Base-by-base conservation (phyloP, 2,113 vertebrate genomes). In the Dolichallabes microphthalmus region DNA sequence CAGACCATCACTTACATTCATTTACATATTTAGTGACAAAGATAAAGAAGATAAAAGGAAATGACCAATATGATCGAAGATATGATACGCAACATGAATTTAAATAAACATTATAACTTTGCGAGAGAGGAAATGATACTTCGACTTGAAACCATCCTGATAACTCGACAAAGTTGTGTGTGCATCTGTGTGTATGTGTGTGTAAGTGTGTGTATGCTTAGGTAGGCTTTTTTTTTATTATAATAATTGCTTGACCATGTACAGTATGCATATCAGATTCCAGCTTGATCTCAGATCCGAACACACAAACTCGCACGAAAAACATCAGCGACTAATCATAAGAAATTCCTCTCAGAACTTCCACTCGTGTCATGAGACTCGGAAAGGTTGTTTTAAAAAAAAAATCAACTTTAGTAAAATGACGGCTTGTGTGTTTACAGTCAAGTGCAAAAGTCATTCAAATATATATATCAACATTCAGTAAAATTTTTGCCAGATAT, bases 141-240 rank as follows among this genome's bases (percentile, higher is more conserved):
- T 50, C 13, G 20, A 50, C 15, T 39, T 20, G 32, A 35, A 20
- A 2, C 32, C 68, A 73, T 69, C 27, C 30, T 3, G 14, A 17
- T 68, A 32, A 35, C 61, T 68, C 14, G 32, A 69, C 66, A 35
- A 69, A 69, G 35, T 17, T 9, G 11, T 45, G 69, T 73, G 32
- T 80, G 64, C 69, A 39, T 75, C 35, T 89, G 74, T 83, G 69
- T 86, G 76, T 78, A 88, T 80, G 77, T 22, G 58, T 22, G 69
- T 86, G 76, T 78, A 88, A 78, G 77, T 22, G 58, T 22, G 50
- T 58, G 17, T 57, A 19, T 57, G 71, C 76, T 53, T 79, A 52
- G 12, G 5, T 1, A 52, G 69, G 15, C 35, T 30, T 19, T 30
- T 35, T 35, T 35, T 3, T 5, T 39, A 39, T 39, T n/a, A 63